Percentiles rank a stretch among this genome's conserved stretches.
Conservation (phyloP, 1,140 invertebrate genomes). For the Sweltsa coloradensis region DNA sequence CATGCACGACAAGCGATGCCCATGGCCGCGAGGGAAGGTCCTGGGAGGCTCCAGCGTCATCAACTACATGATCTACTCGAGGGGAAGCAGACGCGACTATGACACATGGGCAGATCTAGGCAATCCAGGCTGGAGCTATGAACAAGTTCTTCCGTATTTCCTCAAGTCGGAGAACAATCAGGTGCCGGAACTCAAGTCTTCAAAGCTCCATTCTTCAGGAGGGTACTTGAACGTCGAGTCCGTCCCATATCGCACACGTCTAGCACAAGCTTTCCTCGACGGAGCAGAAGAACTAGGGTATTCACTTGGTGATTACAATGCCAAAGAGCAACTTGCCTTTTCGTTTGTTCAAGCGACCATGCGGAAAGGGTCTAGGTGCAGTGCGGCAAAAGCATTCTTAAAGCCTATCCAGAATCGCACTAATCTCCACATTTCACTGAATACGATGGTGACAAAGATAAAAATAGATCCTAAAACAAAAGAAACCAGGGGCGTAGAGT, state of each 20-base stretch:
- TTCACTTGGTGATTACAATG: slow-evolving; percentile 36
- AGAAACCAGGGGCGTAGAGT: slow-evolving; percentile 34
- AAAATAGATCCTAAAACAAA: slow-evolving; percentile 33
- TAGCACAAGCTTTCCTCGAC: slow-evolving; percentile 74
- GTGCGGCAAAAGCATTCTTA: slow-evolving; percentile 32
- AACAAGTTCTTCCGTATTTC: slow-evolving; percentile 32
- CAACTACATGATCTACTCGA: slow-evolving; percentile 45
- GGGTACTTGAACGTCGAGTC: slow-evolving; percentile 68
- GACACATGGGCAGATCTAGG: slow-evolving; percentile 37
- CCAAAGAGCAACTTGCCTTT: slow-evolving; percentile 31
- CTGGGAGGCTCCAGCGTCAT: slow-evolving; percentile 38
- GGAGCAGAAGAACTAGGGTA: slow-evolving; percentile 81
- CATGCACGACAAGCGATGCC: slow-evolving; percentile 29
- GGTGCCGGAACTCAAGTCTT: slow-evolving; percentile 17
- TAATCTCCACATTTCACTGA: slow-evolving; percentile 30
- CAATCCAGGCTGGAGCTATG: slow-evolving; percentile 35
- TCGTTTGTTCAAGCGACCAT: slow-evolving; percentile 15
- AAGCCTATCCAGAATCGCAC: slow-evolving; percentile 26
- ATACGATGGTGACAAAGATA: slow-evolving; percentile 21
- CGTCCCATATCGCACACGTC: slow-evolving; percentile 69
- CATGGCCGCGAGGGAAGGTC: slow-evolving; percentile 38
- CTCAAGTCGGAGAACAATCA: slow-evolving; percentile 24
- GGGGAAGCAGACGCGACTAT: slow-evolving; percentile 43
- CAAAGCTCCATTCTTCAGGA: slow-evolving; percentile 17
- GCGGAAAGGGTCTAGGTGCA: slow-evolving; percentile 32